Base-by-base conservation (phyloP, 2,797 vertebrate genomes). In the Cyclura pinguis region DNA sequence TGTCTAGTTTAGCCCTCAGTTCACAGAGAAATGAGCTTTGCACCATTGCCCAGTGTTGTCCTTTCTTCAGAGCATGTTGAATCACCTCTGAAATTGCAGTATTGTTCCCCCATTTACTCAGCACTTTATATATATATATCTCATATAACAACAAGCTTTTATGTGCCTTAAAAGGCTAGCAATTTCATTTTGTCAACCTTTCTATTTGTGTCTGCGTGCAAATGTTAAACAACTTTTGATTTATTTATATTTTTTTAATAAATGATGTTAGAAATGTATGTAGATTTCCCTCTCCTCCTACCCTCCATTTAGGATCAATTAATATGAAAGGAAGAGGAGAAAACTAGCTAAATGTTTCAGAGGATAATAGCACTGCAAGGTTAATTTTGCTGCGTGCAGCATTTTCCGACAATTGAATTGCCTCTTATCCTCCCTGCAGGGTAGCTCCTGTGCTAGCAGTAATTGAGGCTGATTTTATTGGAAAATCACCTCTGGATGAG, bases 391-490 rank as follows among this genome's bases (percentile, higher is more conserved):
- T 95, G 96, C 86, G 92, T 94, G 95, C 87, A 96, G 93, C 91
- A 95, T 96, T 78, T 97, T 97, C 95, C 96, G 95, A 93, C 92
- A 95, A 95, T 96, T 95, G 95, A 96, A 97, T 96, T 96, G 95
- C 94, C 87, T 95, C 92, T 94, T 95, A 93, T 96, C 94, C 93
- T 97, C 95, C 96, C 95, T 95, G 50, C 92, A 96, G 96, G 94
- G 95, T 96, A 95, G 93, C 91, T 96, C 94, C 94, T 96, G 92
- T n/a, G 81, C 96, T 96, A 94, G 94, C 94, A 96, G 96, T 97
- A 97, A 97, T 96, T 81, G 59, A 96, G 94, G 92, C 94, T 96
- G 96, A 97, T 97, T 97, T 98, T 97, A 97, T 96, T 97, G 96
- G 96, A 96, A 97, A 96, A 97, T 97, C 96, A 97, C 95, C 94